Percentiles rank a stretch among this genome's conserved stretches.
phyloP scores from a whole-genome alignment of 2,888 invertebrate species.

The Spodoptera littoralis region DNA sequence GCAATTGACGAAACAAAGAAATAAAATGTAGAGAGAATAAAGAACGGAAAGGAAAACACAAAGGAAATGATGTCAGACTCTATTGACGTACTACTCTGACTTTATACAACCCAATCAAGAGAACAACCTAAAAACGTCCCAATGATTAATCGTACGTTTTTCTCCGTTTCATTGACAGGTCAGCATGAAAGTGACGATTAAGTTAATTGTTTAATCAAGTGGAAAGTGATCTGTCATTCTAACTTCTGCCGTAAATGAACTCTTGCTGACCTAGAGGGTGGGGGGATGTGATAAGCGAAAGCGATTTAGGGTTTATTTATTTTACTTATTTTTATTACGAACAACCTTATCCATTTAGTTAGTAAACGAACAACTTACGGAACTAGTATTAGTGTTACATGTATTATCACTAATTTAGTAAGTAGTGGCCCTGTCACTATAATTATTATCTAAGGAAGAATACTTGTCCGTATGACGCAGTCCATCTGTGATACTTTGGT shows the following conservation, averaged over 20 bases:
- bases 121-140: neutral
- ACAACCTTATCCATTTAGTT: neutral
- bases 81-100: too few relatives aligned
- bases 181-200: constrained; percentile 41
- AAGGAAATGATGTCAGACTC: too few relatives aligned
- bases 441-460: too few relatives aligned
- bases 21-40: too few relatives aligned
- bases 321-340: neutral
- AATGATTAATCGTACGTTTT: constrained; percentile 8
- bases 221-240: constrained; percentile 53
- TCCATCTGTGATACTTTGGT: too few relatives aligned
- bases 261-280: constrained; percentile 49
- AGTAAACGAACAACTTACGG: too few relatives aligned
- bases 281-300: neutral
- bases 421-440: too few relatives aligned
- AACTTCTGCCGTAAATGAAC: constrained; percentile 43
- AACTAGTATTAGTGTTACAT: too few relatives aligned
- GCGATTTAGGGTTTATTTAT: neutral
- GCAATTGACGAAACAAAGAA: neutral
- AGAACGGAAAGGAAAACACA: too few relatives aligned
- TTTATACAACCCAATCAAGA: too few relatives aligned
- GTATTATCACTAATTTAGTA: too few relatives aligned
- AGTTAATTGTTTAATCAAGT: constrained; percentile 57
- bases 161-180: constrained; percentile 3
- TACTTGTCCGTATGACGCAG: too few relatives aligned